Percentiles rank a stretch among this genome's conserved stretches.
Evolutionary conservation across 2,888 invertebrate species (phyloP).

Genomic region (Tyria jacobaeae): DNA sequence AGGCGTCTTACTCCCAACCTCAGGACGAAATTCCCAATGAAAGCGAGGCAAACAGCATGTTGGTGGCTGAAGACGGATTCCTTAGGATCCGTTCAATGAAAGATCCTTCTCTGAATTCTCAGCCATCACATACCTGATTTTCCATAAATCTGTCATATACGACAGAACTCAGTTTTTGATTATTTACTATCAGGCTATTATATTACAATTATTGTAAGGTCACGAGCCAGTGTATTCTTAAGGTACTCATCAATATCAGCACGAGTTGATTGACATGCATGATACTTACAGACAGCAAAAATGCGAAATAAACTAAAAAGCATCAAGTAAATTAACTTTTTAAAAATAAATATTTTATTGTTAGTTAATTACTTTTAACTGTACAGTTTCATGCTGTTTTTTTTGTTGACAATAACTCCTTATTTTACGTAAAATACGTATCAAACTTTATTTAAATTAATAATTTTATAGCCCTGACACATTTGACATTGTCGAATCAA

Average conservation of each 20-base stretch:
- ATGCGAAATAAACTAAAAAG: constrained; percentile 17
- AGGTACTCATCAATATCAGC: constrained; percentile 20
- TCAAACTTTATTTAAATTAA: constrained; percentile 29
- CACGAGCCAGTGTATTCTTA: constrained; percentile 36
- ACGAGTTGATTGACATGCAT: constrained; percentile 13
- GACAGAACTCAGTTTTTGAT: constrained; percentile 80
- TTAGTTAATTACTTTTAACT: constrained; percentile 47
- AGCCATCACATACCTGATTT: constrained; percentile 82
- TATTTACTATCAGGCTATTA: constrained; percentile 42
- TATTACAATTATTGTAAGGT: constrained; percentile 37
- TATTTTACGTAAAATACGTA: constrained; percentile 46
- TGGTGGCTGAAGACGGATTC: constrained; percentile 96
- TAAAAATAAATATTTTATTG: constrained; percentile 45
- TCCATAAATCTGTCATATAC: constrained; percentile 72
- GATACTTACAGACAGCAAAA: constrained; percentile 21
- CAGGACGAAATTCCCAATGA: constrained; percentile 83
- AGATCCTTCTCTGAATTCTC: constrained; percentile 63
- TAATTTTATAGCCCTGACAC: constrained; percentile 42
- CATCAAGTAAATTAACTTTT: constrained; percentile 41
- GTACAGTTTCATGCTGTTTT: constrained; percentile 43
- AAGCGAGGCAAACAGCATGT: constrained; percentile 89
- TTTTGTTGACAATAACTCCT: constrained; percentile 34
- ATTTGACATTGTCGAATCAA: constrained; percentile 53
- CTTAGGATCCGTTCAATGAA: constrained; percentile 93
- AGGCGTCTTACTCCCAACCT: constrained; percentile 85